Evolutionary conservation across 1,140 invertebrate genomes (phyloP).

Genomic region (Charaxes varanes): DNA sequence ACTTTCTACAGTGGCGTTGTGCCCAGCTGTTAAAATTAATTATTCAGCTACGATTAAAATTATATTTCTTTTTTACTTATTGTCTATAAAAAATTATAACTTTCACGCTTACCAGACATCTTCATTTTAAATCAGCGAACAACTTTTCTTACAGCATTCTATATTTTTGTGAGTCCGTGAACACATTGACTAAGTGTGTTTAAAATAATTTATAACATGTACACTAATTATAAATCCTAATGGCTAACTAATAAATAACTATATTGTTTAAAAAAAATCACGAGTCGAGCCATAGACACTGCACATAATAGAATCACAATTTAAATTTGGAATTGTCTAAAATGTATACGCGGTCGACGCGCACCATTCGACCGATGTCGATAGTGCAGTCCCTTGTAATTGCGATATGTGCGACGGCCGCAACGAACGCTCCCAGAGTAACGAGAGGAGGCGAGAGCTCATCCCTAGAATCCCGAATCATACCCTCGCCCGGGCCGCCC

Average conservation of each 20-base stretch:
- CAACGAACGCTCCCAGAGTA: constrained; percentile 64
- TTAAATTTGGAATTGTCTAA: constrained; percentile 19
- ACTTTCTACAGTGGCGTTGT: no score
- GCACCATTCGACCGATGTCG: constrained; percentile 25
- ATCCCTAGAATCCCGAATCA: constrained; percentile 72
- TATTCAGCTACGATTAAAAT: no score
- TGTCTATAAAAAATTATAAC: no score
- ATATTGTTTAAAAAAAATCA: not conserved
- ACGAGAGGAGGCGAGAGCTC: constrained; percentile 69
- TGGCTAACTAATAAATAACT: not conserved
- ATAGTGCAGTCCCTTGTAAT: constrained; percentile 26
- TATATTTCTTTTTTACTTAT: no score
- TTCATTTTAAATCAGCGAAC: constrained; percentile 54
- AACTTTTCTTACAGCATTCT: constrained; percentile 35
- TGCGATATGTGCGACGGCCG: constrained; percentile 51
- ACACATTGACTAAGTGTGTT: constrained; percentile 18
- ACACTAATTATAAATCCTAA: no score
- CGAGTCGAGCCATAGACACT: constrained; percentile 4
- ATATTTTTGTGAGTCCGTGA: constrained; percentile 17
- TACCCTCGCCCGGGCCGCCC: constrained; percentile 60
- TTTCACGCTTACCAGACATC: constrained; percentile 59
- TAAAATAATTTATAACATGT: constrained; percentile 2
- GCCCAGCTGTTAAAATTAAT: no score
- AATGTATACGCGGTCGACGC: constrained; percentile 27
- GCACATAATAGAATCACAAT: constrained; percentile 14